Percentiles rank a stretch among this genome's conserved stretches.
These are phyloP conservation scores for Illadopsis cleaveri DNA, from an alignment of 2,113 vertebrate species.

Conservation along the genomic window DNA sequence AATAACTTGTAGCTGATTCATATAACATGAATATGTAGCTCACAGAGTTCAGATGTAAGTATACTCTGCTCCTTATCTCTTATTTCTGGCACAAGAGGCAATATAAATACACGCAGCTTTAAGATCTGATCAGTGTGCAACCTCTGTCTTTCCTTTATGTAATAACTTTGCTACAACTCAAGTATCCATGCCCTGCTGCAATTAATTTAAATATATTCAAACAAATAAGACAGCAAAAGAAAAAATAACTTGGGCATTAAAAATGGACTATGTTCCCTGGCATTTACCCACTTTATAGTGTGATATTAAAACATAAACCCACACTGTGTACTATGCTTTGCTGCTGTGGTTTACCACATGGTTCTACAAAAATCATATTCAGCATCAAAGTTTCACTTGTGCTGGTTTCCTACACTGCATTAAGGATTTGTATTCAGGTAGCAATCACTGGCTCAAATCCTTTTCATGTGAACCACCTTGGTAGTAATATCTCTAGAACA, in stretches of 20 bases:
- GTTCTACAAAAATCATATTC: neutral
- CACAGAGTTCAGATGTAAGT: neutral
- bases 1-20: conserved; percentile 40
- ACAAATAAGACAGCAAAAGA: neutral
- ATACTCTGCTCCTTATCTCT: neutral
- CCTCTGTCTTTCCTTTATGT: neutral
- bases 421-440: neutral
- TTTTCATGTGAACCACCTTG: neutral
- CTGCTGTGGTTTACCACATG: neutral
- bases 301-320: neutral
- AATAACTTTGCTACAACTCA: neutral
- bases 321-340: neutral
- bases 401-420: neutral
- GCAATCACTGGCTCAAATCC: neutral
- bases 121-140: neutral
- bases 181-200: neutral
- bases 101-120: neutral
- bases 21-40: neutral
- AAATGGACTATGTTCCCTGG: neutral
- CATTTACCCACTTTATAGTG: neutral
- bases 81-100: neutral
- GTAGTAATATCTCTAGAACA: neutral
- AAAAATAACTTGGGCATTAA: neutral
- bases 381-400: neutral
- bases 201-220: neutral